Conservation (phyloP, 1,140 invertebrate genomes). For the Drosophila obscura region DNA sequence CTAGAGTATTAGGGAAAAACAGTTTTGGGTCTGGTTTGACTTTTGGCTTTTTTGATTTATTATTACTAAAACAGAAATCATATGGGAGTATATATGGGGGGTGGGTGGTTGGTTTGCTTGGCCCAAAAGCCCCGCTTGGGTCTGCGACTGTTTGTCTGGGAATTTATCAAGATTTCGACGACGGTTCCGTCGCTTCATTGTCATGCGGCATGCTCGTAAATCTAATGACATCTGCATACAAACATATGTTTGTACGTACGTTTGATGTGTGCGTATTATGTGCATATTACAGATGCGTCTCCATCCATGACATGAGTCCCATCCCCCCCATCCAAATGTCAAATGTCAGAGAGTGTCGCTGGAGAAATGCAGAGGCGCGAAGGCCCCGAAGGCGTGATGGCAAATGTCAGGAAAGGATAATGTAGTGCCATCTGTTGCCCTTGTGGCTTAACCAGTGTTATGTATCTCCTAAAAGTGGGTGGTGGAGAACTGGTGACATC, state of each 20-base stretch:
- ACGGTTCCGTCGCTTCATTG: conserved; percentile 37
- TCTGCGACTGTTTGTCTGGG: conserved; percentile 31
- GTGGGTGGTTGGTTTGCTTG: neutral
- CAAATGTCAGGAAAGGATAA: conserved; percentile 44
- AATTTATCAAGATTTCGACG: conserved; percentile 41
- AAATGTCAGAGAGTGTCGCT: conserved; percentile 36
- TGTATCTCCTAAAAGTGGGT: too few relatives aligned
- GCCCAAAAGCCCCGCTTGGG: neutral
- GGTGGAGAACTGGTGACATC: too few relatives aligned
- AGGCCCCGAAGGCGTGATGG: conserved; percentile 6
- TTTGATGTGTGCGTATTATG: conserved; percentile 24
- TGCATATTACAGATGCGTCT: conserved; percentile 48
- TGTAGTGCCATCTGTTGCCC: conserved; percentile 4
- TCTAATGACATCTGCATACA: conserved; percentile 35
- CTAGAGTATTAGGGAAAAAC: conserved; percentile 12
- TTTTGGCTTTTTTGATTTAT: conserved; percentile 34
- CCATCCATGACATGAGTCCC: neutral
- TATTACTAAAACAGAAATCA: conserved; percentile 35
- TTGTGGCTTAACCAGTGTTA: neutral
- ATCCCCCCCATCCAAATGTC: conserved; percentile 2
- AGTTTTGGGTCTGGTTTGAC: neutral
- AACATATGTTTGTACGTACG: conserved; percentile 28
- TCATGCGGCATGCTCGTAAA: conserved; percentile 35
- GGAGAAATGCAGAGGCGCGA: conserved; percentile 18
- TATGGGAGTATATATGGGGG: neutral